Conservation (phyloP, 2,888 invertebrate species). For the Eristalis pertinax region DNA sequence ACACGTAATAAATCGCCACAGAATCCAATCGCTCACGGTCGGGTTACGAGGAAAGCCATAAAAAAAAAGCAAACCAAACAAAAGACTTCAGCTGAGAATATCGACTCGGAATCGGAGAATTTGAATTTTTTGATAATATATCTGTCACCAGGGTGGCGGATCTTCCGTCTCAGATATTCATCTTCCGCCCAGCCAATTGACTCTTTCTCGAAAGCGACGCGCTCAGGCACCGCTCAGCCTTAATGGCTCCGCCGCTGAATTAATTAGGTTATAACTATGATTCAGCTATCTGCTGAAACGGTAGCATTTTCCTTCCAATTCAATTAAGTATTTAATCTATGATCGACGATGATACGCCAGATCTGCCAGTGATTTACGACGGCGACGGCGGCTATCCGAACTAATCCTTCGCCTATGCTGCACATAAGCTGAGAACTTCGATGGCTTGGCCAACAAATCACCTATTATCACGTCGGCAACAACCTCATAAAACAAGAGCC, state of each 20-base stretch:
- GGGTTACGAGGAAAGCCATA: not conserved
- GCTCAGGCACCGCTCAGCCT: not conserved
- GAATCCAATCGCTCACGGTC: not conserved
- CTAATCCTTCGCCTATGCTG: not conserved
- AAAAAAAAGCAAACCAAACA: not conserved
- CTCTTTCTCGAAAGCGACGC: not conserved
- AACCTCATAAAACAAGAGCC: not conserved
- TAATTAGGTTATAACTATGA: constrained; percentile 13
- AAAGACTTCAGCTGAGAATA: constrained; percentile 1
- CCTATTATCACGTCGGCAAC: not conserved
- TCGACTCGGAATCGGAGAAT: not conserved
- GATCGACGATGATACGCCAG: not conserved
- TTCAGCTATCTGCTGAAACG: not conserved
- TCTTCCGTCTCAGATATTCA: not conserved
- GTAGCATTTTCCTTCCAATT: not conserved
- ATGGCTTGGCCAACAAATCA: not conserved
- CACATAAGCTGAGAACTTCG: not conserved
- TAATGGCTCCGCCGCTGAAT: not conserved
- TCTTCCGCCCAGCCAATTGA: too few species aligned
- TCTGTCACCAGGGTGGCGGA: not conserved
- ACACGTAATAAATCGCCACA: not conserved
- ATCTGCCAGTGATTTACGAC: constrained; percentile 11
- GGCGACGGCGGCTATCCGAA: not conserved
- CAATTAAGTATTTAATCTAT: constrained; percentile 17
- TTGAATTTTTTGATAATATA: not conserved